Percentiles rank a stretch among this genome's conserved stretches.
phyloP scores from a whole-genome alignment of 2,888 invertebrate genomes.

The Aricia artaxerxes region DNA sequence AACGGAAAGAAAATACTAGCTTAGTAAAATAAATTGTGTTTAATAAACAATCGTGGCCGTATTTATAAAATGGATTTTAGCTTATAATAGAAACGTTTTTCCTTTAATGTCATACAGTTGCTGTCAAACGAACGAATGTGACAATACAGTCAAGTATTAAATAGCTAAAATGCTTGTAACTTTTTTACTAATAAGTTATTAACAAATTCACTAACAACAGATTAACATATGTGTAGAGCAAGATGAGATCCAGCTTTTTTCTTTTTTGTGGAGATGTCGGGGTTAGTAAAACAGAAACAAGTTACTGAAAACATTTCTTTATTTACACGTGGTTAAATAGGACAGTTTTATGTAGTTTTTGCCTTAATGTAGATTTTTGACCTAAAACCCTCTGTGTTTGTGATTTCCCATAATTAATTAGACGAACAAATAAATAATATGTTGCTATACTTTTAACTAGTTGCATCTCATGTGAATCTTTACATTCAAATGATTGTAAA shows the following conservation, averaged over 20 bases:
- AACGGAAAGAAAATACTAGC: slow-evolving; percentile 4
- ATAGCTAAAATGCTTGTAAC: neutral
- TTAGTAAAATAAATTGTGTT: slow-evolving; percentile 9
- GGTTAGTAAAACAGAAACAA: neutral
- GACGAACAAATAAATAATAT: slow-evolving; percentile 7
- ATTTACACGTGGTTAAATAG: slow-evolving; percentile 4
- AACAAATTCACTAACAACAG: no score
- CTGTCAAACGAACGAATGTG: neutral
- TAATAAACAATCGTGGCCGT: neutral
- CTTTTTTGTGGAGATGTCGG: no score
- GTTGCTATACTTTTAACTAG: neutral
- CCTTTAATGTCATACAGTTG: neutral
- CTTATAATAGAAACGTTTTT: neutral
- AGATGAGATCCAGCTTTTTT: no score
- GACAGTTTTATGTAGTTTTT: slow-evolving; percentile 5
- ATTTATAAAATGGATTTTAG: slow-evolving; percentile 1
- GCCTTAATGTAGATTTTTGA: slow-evolving; percentile 1
- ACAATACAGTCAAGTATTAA: neutral
- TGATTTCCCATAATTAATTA: neutral
- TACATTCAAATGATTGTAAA: no score
- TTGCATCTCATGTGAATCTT: neutral
- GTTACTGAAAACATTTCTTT: slow-evolving; percentile 5
- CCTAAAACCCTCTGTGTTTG: slow-evolving; percentile 8
- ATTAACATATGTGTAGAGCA: no score
- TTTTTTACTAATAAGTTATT: neutral